Conservation (phyloP, 2,888 invertebrate species). For the Pemphredon lugubris region DNA sequence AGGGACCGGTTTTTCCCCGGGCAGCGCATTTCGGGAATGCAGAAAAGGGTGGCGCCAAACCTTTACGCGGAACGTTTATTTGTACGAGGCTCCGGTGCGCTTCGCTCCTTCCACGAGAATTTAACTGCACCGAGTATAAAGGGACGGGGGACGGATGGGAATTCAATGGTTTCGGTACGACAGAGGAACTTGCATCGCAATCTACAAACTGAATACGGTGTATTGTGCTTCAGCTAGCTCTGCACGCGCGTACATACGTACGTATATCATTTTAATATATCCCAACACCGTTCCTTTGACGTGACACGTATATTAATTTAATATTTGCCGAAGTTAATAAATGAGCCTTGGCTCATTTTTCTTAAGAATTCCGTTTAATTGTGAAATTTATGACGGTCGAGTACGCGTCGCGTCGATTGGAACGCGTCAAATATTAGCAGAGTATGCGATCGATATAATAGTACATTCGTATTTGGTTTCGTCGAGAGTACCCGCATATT, state of each 20-base stretch:
- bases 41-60: slow-evolving; percentile 1
- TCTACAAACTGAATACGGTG: not conserved
- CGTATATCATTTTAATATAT: not conserved
- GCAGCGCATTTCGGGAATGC: not conserved
- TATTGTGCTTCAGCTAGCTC: not conserved
- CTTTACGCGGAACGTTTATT: slow-evolving; percentile 14
- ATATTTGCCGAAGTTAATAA: too few relatives aligned
- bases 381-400: too few relatives aligned
- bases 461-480: too few relatives aligned
- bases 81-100: not conserved
- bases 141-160: not conserved
- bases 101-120: not conserved
- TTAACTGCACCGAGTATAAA: not conserved
- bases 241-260: not conserved
- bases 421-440: too few relatives aligned
- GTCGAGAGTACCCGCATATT: too few relatives aligned
- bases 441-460: too few relatives aligned
- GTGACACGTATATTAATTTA: not conserved
- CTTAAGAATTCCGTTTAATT: too few relatives aligned
- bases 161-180: slow-evolving; percentile 2
- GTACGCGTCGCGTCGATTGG: too few relatives aligned
- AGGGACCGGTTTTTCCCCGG: not conserved
- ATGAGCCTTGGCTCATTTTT: too few relatives aligned
- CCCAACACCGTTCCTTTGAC: not conserved
- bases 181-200: not conserved